Evolutionary conservation across 2,113 vertebrate species (phyloP).

Genomic region (Odocoileus hemionus): DNA sequence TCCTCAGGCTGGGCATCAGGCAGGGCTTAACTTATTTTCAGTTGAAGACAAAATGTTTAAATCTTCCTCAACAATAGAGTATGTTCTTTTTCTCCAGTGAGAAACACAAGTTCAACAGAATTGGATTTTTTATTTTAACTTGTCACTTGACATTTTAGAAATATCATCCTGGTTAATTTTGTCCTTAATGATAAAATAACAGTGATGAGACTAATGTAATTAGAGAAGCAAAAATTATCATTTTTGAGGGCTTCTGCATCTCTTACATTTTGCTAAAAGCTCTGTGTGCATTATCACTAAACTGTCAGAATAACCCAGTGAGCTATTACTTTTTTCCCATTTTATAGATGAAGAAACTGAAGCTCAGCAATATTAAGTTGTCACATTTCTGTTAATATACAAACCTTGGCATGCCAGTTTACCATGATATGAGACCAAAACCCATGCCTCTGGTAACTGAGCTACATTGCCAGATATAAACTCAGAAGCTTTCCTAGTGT

Average conservation of each 20-base stretch:
- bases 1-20: neutral
- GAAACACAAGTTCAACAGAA: neutral
- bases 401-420: neutral
- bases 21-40: neutral
- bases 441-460: neutral
- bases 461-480: neutral
- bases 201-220: neutral
- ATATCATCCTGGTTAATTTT: neutral
- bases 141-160: neutral
- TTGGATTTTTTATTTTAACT: neutral
- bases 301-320: neutral
- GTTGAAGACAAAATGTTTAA: neutral
- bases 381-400: neutral
- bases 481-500: neutral
- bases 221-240: neutral
- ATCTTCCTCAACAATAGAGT: neutral
- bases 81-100: neutral
- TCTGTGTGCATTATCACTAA: neutral
- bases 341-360: neutral
- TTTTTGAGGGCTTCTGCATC: neutral
- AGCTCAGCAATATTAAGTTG: neutral
- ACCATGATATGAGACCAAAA: neutral
- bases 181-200: neutral
- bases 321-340: neutral
- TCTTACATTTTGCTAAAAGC: neutral